Evolutionary conservation across 2,888 invertebrate genomes (phyloP).

Genomic region (Tetramorium bicarinatum): DNA sequence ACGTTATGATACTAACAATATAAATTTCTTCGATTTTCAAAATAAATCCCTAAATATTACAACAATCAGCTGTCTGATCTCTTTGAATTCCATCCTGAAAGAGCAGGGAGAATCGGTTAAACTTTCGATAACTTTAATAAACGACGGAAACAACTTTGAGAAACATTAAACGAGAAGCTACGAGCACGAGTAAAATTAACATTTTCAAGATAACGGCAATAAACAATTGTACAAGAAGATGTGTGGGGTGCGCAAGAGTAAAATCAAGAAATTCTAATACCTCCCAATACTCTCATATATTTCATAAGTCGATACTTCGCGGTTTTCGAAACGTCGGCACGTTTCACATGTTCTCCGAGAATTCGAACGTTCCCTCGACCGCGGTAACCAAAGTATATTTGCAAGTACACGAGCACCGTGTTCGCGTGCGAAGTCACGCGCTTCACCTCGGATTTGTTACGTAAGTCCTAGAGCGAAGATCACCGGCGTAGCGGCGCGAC

Average conservation of each 20-base stretch:
- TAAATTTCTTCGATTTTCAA: not conserved
- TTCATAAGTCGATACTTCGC: slow-evolving; percentile 11
- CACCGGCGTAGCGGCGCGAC: slow-evolving; percentile 10
- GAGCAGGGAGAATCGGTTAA: not conserved
- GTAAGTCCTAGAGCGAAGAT: slow-evolving; percentile 4
- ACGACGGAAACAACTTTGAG: not conserved
- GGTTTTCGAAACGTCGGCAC: not conserved
- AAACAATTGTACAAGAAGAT: not conserved
- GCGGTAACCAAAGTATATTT: slow-evolving; percentile 8
- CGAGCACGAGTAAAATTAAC: not conserved
- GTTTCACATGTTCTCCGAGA: not conserved
- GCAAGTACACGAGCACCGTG: slow-evolving; percentile 14
- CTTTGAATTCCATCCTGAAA: not conserved
- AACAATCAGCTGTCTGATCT: not conserved
- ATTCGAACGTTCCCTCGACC: not conserved
- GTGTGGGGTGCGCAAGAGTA: not conserved
- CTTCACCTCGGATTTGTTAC: slow-evolving; percentile 23
- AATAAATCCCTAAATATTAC: not conserved
- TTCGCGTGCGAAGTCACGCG: slow-evolving; percentile 30
- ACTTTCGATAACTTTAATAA: not conserved
- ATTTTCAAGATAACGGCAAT: not conserved
- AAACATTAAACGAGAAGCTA: not conserved
- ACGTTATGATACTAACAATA: not conserved
- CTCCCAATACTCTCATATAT: slow-evolving; percentile 3
- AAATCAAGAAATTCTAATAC: not conserved